phyloP scores from a whole-genome alignment of 2,113 vertebrate genomes.

The Pipa parva region DNA sequence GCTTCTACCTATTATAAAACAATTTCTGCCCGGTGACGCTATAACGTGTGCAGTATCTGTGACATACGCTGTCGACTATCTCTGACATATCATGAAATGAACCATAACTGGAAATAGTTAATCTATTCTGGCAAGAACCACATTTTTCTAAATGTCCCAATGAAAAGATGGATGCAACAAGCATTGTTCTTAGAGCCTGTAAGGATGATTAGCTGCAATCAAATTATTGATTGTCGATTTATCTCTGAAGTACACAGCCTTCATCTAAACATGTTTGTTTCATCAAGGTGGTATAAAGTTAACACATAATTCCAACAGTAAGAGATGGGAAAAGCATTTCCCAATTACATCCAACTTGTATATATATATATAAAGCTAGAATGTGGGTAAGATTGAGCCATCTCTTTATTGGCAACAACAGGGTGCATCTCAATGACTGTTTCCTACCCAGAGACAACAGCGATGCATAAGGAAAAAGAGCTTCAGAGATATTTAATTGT shows the following conservation, averaged over 20 bases:
- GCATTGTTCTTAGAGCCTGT: constrained; percentile 60
- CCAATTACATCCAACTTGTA: constrained; percentile 42
- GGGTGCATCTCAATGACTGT: too few relatives aligned
- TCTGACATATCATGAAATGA: constrained; percentile 9
- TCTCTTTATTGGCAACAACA: background rate
- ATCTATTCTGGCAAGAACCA: constrained; percentile 47
- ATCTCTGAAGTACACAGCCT: constrained; percentile 63
- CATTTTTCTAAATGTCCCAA: constrained; percentile 60
- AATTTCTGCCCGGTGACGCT: background rate
- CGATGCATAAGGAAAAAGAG: too few relatives aligned
- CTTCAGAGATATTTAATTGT: too few relatives aligned
- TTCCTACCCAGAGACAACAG: too few relatives aligned
- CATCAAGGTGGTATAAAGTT: constrained; percentile 38
- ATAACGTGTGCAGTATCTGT: background rate
- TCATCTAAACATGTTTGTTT: constrained; percentile 53
- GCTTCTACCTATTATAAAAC: background rate
- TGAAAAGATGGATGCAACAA: constrained; percentile 63
- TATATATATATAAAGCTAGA: constrained; percentile 49
- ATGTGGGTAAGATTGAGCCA: background rate
- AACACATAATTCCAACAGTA: constrained; percentile 49
- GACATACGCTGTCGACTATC: constrained; percentile 49
- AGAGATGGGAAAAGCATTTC: constrained; percentile 56
- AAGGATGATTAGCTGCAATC: constrained; percentile 68
- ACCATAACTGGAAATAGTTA: constrained; percentile 22
- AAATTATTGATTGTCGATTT: constrained; percentile 66